Percentiles rank a stretch among this genome's conserved stretches.
phyloP scores from a whole-genome alignment of 2,888 invertebrate genomes.

The Aleiodes testaceus region DNA sequence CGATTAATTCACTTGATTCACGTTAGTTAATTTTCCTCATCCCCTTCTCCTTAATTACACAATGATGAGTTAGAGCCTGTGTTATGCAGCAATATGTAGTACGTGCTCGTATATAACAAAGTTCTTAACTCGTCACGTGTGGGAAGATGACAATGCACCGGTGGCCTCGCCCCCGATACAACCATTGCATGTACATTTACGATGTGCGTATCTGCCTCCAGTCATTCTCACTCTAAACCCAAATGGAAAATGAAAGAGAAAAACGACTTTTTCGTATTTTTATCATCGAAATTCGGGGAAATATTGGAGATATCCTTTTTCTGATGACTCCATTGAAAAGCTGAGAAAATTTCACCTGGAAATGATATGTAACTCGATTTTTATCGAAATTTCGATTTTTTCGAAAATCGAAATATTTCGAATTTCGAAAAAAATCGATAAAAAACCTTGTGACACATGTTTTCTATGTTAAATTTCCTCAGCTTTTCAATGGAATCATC shows the following conservation, averaged over 20 bases:
- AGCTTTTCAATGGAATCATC: too few species aligned
- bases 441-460: too few species aligned
- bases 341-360: too few species aligned
- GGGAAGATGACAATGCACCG: conserved; percentile 65
- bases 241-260: not conserved
- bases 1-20: not conserved
- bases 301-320: too few species aligned
- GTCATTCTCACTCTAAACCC: conserved; percentile 1
- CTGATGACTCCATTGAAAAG: too few species aligned
- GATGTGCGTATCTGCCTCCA: conserved; percentile 25
- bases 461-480: too few species aligned
- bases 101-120: conserved; percentile 47
- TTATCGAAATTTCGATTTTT: too few species aligned
- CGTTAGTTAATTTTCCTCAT: conserved; percentile 10
- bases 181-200: conserved; percentile 19
- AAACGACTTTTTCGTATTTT: not conserved
- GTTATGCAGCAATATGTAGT: conserved; percentile 36
- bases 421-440: too few species aligned
- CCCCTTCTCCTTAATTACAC: conserved; percentile 18
- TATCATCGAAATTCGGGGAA: too few species aligned
- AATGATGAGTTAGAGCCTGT: conserved; percentile 23
- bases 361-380: too few species aligned
- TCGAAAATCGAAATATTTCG: too few species aligned
- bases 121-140: conserved; percentile 55
- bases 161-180: conserved; percentile 44